These are phyloP conservation scores for Mesodorylaimus sp. DNA, from an alignment of 2,888 invertebrate species.

Conservation along the genomic window DNA sequence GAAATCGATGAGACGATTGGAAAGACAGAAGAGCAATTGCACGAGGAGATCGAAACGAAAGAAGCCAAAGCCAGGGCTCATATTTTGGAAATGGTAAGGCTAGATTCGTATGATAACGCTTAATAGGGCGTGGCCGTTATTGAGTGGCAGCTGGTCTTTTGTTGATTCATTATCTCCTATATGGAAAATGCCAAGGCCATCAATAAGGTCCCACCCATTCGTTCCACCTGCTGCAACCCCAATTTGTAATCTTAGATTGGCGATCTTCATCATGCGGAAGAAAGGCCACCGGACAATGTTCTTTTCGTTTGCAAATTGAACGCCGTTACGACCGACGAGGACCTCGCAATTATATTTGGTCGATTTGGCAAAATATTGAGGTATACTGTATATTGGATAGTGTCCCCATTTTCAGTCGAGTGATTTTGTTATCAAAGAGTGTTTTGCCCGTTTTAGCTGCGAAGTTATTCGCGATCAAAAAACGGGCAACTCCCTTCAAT, in stretches of 20 bases:
- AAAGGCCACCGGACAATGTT: slow-evolving; percentile 95
- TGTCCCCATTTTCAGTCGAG: slow-evolving; percentile 14
- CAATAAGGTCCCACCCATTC: too few relatives aligned
- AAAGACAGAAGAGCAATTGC: slow-evolving; percentile 60
- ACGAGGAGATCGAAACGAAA: slow-evolving; percentile 65
- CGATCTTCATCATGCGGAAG: slow-evolving; percentile 86
- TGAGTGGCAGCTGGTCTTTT: not conserved
- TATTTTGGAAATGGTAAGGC: slow-evolving; percentile 67
- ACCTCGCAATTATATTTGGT: slow-evolving; percentile 89
- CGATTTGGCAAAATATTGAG: slow-evolving; percentile 83
- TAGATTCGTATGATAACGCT: slow-evolving; percentile 5
- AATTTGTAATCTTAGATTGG: slow-evolving; percentile 43
- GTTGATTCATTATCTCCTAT: not conserved
- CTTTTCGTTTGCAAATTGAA: slow-evolving; percentile 96
- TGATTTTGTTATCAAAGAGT: slow-evolving; percentile 5
- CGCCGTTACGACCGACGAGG: slow-evolving; percentile 90
- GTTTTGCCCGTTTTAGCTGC: slow-evolving; percentile 42
- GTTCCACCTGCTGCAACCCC: too few relatives aligned
- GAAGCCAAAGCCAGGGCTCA: slow-evolving; percentile 92
- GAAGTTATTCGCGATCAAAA: slow-evolving; percentile 87
- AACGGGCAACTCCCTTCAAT: slow-evolving; percentile 77
- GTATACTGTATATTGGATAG: slow-evolving; percentile 50
- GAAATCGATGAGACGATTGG: slow-evolving; percentile 73
- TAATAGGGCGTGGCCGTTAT: not conserved
- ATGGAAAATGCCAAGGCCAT: too few relatives aligned